These are phyloP conservation scores for Euborellia annulipes DNA, from an alignment of 1,140 invertebrate genomes.

Conservation along the genomic window DNA sequence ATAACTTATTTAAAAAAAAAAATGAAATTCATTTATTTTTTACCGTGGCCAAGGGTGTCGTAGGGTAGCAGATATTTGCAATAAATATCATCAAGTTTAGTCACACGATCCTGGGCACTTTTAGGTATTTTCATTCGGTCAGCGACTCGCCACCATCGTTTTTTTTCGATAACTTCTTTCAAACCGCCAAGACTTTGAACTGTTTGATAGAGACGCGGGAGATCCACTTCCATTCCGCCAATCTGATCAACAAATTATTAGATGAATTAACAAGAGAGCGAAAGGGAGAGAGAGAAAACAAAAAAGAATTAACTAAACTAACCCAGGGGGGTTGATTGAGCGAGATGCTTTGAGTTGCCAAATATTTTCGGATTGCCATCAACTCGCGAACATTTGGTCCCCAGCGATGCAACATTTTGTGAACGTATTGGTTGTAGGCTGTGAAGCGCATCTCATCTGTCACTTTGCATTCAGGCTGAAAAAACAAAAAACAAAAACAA, in stretches of 20 bases:
- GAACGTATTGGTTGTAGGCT: conserved; percentile 81
- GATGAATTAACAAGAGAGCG: background rate
- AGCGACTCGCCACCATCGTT: conserved; percentile 77
- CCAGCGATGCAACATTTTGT: conserved; percentile 79
- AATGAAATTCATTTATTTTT: conserved; percentile 7
- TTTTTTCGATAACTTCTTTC: conserved; percentile 78
- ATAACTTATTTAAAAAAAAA: conserved; percentile 7
- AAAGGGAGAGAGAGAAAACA: background rate
- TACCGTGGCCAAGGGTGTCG: conserved; percentile 61
- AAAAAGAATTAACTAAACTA: too few relatives aligned
- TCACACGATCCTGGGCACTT: conserved; percentile 62
- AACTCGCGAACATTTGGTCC: conserved; percentile 75
- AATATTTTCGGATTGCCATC: conserved; percentile 69
- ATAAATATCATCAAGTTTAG: conserved; percentile 81
- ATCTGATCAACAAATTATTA: conserved; percentile 34
- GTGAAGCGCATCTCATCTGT: conserved; percentile 74
- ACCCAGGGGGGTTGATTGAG: conserved; percentile 62
- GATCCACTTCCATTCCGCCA: conserved; percentile 78
- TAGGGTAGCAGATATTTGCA: conserved; percentile 87
- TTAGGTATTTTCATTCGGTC: conserved; percentile 77
- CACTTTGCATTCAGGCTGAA: conserved; percentile 67
- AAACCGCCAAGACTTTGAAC: conserved; percentile 76
- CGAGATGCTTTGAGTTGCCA: conserved; percentile 59
- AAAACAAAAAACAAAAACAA: conserved; percentile 15
- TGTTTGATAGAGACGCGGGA: conserved; percentile 69